phyloP scores from a whole-genome alignment of 2,888 invertebrate species.

The Cantharis rustica region DNA sequence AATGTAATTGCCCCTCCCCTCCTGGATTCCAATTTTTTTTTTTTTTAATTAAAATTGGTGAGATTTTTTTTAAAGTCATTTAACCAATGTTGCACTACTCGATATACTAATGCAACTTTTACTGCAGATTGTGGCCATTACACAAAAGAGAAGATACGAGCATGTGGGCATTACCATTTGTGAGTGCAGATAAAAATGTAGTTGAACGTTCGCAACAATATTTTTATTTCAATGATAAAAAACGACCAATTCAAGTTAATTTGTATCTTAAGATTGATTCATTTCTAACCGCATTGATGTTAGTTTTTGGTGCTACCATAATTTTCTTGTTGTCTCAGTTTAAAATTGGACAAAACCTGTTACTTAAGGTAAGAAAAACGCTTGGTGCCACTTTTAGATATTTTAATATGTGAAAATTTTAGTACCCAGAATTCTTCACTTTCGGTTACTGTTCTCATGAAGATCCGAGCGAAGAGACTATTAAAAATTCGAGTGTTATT shows the following conservation, averaged over 20 bases:
- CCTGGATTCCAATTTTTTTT: too few relatives aligned
- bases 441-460: slow-evolving; percentile 67
- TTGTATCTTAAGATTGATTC: slow-evolving; percentile 65
- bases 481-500: slow-evolving; percentile 66
- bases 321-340: slow-evolving; percentile 66
- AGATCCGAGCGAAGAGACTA: slow-evolving; percentile 65
- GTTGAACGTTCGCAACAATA: slow-evolving; percentile 80
- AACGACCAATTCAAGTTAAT: slow-evolving; percentile 78
- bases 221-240: slow-evolving; percentile 68
- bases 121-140: neutral
- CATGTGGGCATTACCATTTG: slow-evolving; percentile 65
- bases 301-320: slow-evolving; percentile 62
- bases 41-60: too few relatives aligned
- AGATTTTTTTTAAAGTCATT: too few relatives aligned
- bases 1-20: too few relatives aligned
- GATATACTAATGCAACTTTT: neutral
- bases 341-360: slow-evolving; percentile 64
- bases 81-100: too few relatives aligned
- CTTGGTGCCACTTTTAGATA: slow-evolving; percentile 32
- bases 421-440: slow-evolving; percentile 64
- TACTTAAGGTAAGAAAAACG: slow-evolving; percentile 59
- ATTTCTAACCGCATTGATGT: slow-evolving; percentile 57
- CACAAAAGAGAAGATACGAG: neutral
- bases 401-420: neutral
- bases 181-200: slow-evolving; percentile 81